A percentile compares a stretch with the other conserved stretches of the same genome.
These are phyloP conservation scores for Frankliniella intonsa DNA, from an alignment of 2,888 invertebrate genomes.

Conservation along the genomic window DNA sequence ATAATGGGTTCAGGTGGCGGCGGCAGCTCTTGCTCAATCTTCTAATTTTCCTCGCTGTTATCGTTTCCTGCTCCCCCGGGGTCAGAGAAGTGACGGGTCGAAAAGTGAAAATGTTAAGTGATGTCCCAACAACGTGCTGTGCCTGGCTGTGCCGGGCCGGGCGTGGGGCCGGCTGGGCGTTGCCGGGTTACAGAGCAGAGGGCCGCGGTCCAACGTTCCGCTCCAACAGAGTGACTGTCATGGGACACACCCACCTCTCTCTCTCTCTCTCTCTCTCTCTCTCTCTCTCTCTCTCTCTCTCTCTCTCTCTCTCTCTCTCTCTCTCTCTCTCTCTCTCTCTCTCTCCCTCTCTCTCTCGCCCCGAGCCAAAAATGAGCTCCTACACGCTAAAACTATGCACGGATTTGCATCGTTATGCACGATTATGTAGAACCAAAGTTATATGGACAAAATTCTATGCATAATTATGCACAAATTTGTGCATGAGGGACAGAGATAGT, in stretches of 20 bases:
- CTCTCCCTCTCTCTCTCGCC: not conserved
- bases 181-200: not conserved
- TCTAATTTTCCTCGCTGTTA: constrained; percentile 35
- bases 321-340: constrained; percentile 11
- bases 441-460: no score
- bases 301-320: constrained; percentile 1
- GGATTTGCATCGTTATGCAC: no score
- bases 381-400: no score
- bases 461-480: no score
- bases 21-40: constrained; percentile 41
- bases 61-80: not conserved
- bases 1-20: no score
- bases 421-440: no score
- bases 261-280: not conserved
- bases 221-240: constrained; percentile 24
- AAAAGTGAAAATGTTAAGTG: not conserved
- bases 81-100: not conserved
- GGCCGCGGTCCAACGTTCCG: constrained; percentile 20
- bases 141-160: not conserved
- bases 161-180: not conserved
- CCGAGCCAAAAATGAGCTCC: not conserved
- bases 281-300: not conserved
- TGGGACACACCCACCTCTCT: not conserved
- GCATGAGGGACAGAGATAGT: no score
- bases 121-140: not conserved